Evolutionary conservation across 2,797 vertebrate species (phyloP).

Genomic region (Coendou prehensilis): DNA sequence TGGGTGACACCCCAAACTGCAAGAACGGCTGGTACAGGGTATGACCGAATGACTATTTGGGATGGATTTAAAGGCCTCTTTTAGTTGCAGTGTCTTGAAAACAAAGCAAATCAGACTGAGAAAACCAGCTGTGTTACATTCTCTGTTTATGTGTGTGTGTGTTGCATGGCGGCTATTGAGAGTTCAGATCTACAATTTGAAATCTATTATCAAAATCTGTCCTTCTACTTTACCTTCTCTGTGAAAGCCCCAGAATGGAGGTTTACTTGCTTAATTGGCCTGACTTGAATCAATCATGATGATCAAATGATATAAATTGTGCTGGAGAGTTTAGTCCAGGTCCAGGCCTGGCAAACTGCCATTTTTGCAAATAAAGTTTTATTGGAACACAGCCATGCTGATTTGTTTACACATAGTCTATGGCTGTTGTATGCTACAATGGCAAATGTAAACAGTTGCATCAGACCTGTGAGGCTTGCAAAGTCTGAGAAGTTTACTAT

Average conservation of each 20-base stretch:
- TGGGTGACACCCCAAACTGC: neutral
- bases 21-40: neutral
- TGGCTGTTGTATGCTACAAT: neutral
- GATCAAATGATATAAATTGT: neutral
- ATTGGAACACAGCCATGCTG: neutral
- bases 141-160: neutral
- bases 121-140: neutral
- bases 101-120: neutral
- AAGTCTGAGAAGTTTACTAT: conserved; percentile 42
- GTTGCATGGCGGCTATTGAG: neutral
- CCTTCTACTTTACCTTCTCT: neutral
- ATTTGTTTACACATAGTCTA: neutral
- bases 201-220: neutral
- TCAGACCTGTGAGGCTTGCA: neutral
- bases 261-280: neutral
- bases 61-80: neutral
- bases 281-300: neutral
- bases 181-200: neutral
- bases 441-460: neutral
- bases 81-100: neutral
- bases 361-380: conserved; percentile 19
- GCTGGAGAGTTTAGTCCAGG: neutral
- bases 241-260: neutral
- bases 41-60: neutral
- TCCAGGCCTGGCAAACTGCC: neutral